Base-by-base conservation (phyloP, 1,140 invertebrate species). In the Plutomurus gul region DNA sequence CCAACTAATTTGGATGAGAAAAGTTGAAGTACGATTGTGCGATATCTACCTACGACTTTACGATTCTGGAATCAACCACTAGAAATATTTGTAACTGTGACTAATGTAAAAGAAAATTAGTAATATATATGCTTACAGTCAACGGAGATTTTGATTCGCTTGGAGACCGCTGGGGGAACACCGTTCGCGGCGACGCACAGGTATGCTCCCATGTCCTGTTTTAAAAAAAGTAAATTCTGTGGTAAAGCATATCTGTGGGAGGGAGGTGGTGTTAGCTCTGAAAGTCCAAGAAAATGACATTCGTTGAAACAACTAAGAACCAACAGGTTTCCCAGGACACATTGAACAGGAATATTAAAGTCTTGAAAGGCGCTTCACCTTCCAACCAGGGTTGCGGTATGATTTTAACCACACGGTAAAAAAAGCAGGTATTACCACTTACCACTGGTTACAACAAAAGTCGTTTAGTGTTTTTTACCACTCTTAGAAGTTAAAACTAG, bases 241-340 rank as follows among this genome's bases (percentile, higher is more conserved):
- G 8, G 7, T 71, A 25, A 6, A 11, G 33, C 33, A 73, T 73
- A 43, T 27, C n/a, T n/a, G n/a, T n/a, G n/a, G n/a, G n/a, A n/a
- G n/a, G n/a, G n/a, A n/a, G n/a, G n/a, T n/a, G n/a, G n/a, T n/a
- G n/a, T n/a, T n/a, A n/a, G n/a, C n/a, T n/a, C n/a, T 36, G n/a
- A 40, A 39, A 40, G 4, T 40, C 10, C 5, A 73, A 73, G 20
- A 70, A 56, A 56, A 22, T n/a, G 6, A 56, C 7, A 80, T 86
- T 86, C 13, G 78, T 82, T 16, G 94, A 94, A 77, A 96, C 95
- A 86, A 94, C 96, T 39, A 96, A 89, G 87, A 96, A 96, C 39
- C 92, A 93, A 18, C 94, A 95, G 94, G 96, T 96, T 85, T 95
- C 94, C 60, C n/a, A n/a, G n/a, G n/a, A n/a, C n/a, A n/a, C n/a